Conservation (phyloP, 2,888 invertebrate genomes). For the Drosophila mercatorum region DNA sequence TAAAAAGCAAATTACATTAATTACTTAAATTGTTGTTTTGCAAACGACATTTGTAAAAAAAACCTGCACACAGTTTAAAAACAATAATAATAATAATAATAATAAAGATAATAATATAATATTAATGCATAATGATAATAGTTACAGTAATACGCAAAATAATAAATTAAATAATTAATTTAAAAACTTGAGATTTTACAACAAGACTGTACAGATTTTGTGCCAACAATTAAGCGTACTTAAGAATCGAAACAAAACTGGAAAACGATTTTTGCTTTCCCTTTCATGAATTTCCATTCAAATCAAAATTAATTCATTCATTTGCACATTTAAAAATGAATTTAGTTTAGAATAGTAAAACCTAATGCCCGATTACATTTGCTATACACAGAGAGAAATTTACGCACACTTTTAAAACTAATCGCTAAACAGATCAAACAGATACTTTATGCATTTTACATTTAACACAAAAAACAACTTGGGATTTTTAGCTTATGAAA, state of each 20-base stretch:
- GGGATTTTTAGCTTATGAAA: slow-evolving; percentile 37
- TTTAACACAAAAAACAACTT: slow-evolving; percentile 26
- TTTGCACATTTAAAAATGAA: slow-evolving; percentile 50
- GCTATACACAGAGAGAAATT: slow-evolving; percentile 42
- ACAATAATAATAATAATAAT: slow-evolving; percentile 48
- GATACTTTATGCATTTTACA: slow-evolving; percentile 48
- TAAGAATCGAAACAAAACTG: slow-evolving; percentile 26
- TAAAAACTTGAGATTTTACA: slow-evolving; percentile 65
- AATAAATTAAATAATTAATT: slow-evolving; percentile 55
- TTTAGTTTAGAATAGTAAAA: slow-evolving; percentile 35
- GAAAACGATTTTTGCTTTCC: slow-evolving; percentile 31
- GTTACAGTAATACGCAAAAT: slow-evolving; percentile 46
- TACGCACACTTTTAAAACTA: slow-evolving; percentile 49
- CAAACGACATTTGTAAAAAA: slow-evolving; percentile 65
- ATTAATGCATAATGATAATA: slow-evolving; percentile 24
- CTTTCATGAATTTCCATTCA: slow-evolving; percentile 52
- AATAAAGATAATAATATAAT: slow-evolving; percentile 35
- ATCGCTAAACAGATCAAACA: slow-evolving; percentile 60
- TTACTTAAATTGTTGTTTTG: slow-evolving; percentile 67
- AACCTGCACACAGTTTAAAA: slow-evolving; percentile 65
- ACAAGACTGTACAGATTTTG: slow-evolving; percentile 68
- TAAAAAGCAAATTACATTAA: slow-evolving; percentile 38
- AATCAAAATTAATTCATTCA: slow-evolving; percentile 28
- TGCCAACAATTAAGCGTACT: slow-evolving; percentile 51
- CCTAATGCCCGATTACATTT: slow-evolving; percentile 41